A percentile compares a stretch with the other conserved stretches of the same genome.
These are phyloP conservation scores for Sthenelais limicola DNA, from an alignment of 2,888 invertebrate genomes.

Conservation along the genomic window DNA sequence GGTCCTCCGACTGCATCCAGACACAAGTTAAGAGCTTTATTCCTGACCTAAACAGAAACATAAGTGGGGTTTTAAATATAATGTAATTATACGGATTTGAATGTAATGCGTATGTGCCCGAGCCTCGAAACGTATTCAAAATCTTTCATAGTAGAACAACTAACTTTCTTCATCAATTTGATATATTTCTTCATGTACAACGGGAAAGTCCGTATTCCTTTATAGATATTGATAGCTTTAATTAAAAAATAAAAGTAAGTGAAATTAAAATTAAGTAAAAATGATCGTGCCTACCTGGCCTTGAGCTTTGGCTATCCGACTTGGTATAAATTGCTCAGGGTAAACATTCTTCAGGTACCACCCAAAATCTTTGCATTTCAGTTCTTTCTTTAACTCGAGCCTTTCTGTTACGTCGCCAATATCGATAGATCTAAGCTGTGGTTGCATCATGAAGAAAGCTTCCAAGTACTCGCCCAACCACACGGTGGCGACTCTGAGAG, in stretches of 20 bases:
- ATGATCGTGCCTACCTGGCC: constrained; percentile 17
- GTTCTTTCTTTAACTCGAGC: not conserved
- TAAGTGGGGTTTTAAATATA: too few species aligned
- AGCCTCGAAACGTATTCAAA: too few species aligned
- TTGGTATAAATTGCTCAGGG: constrained; percentile 20
- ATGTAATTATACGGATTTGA: too few species aligned
- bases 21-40: too few species aligned
- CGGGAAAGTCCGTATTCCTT: too few species aligned
- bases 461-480: constrained; percentile 40
- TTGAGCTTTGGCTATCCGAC: not conserved
- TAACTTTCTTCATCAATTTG: too few species aligned
- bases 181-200: too few species aligned
- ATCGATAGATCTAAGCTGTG: not conserved
- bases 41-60: too few species aligned
- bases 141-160: too few species aligned
- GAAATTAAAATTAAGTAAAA: not conserved
- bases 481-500: constrained; percentile 20
- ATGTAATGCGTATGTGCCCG: too few species aligned
- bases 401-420: constrained; percentile 24
- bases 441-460: constrained; percentile 14
- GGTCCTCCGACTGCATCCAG: too few species aligned
- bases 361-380: constrained; percentile 30
- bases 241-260: not conserved
- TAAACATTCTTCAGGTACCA: constrained; percentile 38
- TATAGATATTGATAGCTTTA: not conserved